These are phyloP conservation scores for Nyctibius grandis DNA, from an alignment of 2,797 vertebrate species.

Conservation along the genomic window DNA sequence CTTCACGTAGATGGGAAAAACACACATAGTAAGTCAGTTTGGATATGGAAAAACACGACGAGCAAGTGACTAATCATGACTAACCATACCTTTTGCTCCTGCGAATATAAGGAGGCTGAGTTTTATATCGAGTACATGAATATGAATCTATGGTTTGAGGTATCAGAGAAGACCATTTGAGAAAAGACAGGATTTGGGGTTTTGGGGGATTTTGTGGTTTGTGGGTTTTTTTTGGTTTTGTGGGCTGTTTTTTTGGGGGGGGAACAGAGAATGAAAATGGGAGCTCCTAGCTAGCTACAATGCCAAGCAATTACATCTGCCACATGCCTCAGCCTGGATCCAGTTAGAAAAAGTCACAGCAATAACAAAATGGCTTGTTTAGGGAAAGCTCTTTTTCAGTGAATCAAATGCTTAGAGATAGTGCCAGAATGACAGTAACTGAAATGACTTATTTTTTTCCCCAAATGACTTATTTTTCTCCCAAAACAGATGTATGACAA, in stretches of 20 bases:
- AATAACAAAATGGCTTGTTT: neutral
- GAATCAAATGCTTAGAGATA: neutral
- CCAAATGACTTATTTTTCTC: neutral
- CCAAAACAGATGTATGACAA: neutral
- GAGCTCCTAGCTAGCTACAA: neutral
- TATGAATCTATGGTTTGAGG: neutral
- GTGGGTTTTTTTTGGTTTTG: neutral
- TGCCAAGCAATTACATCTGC: neutral
- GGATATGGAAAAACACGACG: neutral
- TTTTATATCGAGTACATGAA: neutral
- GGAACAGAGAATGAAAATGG: neutral
- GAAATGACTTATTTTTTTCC: neutral
- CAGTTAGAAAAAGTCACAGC: neutral
- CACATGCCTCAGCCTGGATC: neutral
- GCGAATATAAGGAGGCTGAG: neutral
- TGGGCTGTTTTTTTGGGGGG: neutral
- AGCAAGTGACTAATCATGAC: neutral
- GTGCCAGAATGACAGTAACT: neutral
- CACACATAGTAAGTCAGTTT: neutral
- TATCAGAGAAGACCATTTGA: neutral
- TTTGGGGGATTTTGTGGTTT: accelerated
- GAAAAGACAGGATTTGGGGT: neutral
- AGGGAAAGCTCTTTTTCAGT: neutral
- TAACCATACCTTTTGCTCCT: neutral
- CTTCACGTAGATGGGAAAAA: neutral